Conservation (phyloP, 2,888 invertebrate genomes). For the Lagria hirta region DNA sequence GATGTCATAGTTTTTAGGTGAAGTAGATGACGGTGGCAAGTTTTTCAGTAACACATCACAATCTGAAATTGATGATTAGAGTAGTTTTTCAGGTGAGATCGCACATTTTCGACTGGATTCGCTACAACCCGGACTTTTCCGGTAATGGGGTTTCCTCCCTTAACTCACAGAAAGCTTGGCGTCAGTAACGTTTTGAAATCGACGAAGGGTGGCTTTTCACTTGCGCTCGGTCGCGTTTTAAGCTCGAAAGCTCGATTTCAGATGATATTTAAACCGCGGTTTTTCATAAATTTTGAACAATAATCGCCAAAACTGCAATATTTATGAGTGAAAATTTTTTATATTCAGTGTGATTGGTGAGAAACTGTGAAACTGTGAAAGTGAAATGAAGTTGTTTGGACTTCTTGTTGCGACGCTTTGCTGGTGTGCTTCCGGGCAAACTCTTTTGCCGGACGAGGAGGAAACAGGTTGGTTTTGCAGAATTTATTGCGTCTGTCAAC, state of each 20-base stretch:
- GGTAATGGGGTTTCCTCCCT: slow-evolving; percentile 48
- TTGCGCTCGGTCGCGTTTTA: slow-evolving; percentile 15
- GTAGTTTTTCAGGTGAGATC: slow-evolving; percentile 49
- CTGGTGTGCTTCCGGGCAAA: slow-evolving; percentile 38
- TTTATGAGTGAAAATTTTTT: slow-evolving; percentile 8
- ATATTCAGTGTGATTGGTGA: no score
- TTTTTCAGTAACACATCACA: slow-evolving; percentile 33
- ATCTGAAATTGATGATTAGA: slow-evolving; percentile 48
- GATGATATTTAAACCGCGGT: no score
- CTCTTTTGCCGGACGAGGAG: slow-evolving; percentile 41
- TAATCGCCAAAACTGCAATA: no score
- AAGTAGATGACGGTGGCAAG: no score
- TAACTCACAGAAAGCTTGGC: slow-evolving; percentile 48
- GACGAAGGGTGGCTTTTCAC: slow-evolving; percentile 40
- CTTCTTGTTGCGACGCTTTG: slow-evolving; percentile 28
- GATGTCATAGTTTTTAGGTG: no score
- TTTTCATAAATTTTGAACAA: no score
- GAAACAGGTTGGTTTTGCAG: slow-evolving; percentile 43
- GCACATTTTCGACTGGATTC: slow-evolving; percentile 31
- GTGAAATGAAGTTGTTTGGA: slow-evolving; percentile 24
- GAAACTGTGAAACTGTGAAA: slow-evolving; percentile 20
- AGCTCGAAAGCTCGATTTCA: no score
- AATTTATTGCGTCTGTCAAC: no score
- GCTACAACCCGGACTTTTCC: slow-evolving; percentile 32
- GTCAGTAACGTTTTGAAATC: slow-evolving; percentile 50